These are phyloP conservation scores for Prenolepis imparis DNA, from an alignment of 2,888 invertebrate genomes.

Conservation along the genomic window DNA sequence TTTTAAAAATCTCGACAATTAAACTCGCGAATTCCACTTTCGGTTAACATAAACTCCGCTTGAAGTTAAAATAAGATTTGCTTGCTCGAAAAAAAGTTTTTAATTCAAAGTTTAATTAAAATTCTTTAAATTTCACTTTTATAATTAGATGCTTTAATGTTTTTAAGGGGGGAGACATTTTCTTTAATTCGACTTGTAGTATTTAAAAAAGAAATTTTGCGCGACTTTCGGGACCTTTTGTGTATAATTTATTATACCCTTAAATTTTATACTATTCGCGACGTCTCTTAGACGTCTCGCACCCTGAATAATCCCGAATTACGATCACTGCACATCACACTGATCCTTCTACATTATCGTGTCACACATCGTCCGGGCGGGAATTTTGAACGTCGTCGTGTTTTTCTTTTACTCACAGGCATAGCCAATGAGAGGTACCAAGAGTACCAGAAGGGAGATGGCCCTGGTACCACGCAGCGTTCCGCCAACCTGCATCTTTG, in stretches of 20 bases:
- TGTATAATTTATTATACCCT: neutral
- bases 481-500: conserved; percentile 84
- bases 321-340: conserved; percentile 61
- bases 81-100: neutral
- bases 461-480: conserved; percentile 83
- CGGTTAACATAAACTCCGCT: neutral
- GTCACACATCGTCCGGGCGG: conserved; percentile 50
- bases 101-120: neutral
- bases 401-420: conserved; percentile 80
- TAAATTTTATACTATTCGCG: neutral
- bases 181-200: neutral
- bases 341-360: conserved; percentile 18
- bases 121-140: neutral
- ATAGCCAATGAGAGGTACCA: conserved; percentile 78
- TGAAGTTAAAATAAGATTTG: neutral
- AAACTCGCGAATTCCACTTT: neutral
- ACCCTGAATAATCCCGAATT: conserved; percentile 25
- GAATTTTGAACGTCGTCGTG: conserved; percentile 61
- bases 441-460: conserved; percentile 76
- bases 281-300: conserved; percentile 2
- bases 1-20: neutral
- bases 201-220: neutral
- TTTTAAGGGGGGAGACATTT: neutral
- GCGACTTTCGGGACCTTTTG: neutral
- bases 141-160: neutral